These are phyloP conservation scores for Hipparchia sbordonii DNA, from an alignment of 2,888 invertebrate species.

Conservation along the genomic window DNA sequence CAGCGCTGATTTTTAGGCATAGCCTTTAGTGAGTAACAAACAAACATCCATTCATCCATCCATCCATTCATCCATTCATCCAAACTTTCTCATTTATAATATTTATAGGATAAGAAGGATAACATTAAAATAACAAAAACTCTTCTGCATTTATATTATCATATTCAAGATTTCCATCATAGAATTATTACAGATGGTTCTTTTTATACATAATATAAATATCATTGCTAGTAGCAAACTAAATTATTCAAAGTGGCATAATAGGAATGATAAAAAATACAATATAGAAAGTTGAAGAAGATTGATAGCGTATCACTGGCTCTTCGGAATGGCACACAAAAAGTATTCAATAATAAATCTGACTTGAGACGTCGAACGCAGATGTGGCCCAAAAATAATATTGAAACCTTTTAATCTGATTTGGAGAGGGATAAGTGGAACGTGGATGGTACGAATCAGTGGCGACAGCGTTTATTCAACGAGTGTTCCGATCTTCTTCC, in stretches of 20 bases:
- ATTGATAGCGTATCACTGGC: constrained; percentile 64
- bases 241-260: constrained; percentile 11
- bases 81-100: too few relatives aligned
- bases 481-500: too few relatives aligned
- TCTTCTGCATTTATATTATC: too few relatives aligned
- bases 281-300: constrained; percentile 49
- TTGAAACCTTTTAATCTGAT: constrained; percentile 65
- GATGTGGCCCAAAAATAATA: constrained; percentile 66
- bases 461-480: neutral
- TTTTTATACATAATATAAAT: too few relatives aligned
- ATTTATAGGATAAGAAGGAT: too few relatives aligned
- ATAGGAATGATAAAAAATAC: constrained; percentile 29
- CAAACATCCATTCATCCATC: too few relatives aligned
- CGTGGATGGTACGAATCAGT: constrained; percentile 39
- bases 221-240: neutral
- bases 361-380: constrained; percentile 72
- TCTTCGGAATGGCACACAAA: constrained; percentile 52
- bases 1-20: too few relatives aligned
- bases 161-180: too few relatives aligned
- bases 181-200: too few relatives aligned
- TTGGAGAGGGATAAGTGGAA: constrained; percentile 21
- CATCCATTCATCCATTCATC: too few relatives aligned
- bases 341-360: constrained; percentile 79
- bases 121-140: neutral
- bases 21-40: too few relatives aligned